phyloP scores from a whole-genome alignment of 2,888 invertebrate genomes.

The Anticlea derivata region DNA sequence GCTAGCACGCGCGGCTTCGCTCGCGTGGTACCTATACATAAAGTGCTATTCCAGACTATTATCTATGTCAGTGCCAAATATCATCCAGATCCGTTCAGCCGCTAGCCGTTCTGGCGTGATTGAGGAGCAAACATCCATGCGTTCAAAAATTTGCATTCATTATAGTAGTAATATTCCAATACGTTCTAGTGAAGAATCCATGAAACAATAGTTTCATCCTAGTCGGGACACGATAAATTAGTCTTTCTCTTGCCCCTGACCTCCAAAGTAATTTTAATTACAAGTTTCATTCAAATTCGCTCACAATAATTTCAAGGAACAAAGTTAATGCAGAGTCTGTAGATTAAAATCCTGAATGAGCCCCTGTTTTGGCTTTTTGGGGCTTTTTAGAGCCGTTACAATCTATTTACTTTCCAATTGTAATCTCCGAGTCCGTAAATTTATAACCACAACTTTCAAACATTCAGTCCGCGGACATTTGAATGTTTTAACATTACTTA shows the following conservation, averaged over 20 bases:
- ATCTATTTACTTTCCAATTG: slow-evolving; percentile 59
- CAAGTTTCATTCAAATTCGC: background rate
- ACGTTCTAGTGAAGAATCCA: too few relatives aligned
- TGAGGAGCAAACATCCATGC: too few relatives aligned
- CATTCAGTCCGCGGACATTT: slow-evolving; percentile 69
- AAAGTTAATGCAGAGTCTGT: slow-evolving; percentile 22
- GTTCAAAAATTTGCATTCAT: too few relatives aligned
- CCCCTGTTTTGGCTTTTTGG: slow-evolving; percentile 43
- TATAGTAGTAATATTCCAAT: too few relatives aligned
- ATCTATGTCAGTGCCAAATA: too few relatives aligned
- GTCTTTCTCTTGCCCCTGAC: background rate
- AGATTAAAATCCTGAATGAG: slow-evolving; percentile 67
- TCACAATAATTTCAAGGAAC: slow-evolving; percentile 3
- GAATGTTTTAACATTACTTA: slow-evolving; percentile 80
- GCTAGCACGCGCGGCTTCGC: too few relatives aligned
- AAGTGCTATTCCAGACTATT: too few relatives aligned
- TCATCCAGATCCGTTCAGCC: too few relatives aligned
- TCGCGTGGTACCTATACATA: too few relatives aligned
- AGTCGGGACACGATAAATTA: too few relatives aligned
- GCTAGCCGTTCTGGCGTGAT: too few relatives aligned
- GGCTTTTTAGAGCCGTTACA: slow-evolving; percentile 41
- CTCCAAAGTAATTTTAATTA: background rate
- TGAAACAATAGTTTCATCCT: too few relatives aligned
- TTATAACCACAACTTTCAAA: slow-evolving; percentile 73
- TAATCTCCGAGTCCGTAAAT: slow-evolving; percentile 63